These are phyloP conservation scores for Saguinus midas DNA, from an alignment of 2,113 vertebrate genomes.

Conservation along the genomic window DNA sequence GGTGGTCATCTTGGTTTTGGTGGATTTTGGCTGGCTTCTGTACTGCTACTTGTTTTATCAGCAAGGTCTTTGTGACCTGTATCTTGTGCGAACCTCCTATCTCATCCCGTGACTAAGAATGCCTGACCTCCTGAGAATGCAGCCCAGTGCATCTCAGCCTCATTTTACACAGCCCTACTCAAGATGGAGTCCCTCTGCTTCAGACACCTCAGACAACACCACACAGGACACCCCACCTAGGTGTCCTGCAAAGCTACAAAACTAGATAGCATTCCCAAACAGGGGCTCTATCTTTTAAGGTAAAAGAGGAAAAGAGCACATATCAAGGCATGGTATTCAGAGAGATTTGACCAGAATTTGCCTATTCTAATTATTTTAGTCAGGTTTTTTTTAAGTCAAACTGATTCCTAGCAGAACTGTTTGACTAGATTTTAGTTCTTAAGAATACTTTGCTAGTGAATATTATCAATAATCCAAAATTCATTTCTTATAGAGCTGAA, in stretches of 20 bases:
- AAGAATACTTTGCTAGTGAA: neutral
- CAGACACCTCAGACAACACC: too few relatives aligned
- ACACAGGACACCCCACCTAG: fast-evolving
- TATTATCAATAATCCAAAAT: neutral
- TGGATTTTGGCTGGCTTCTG: too few relatives aligned
- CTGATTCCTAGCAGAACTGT: neutral
- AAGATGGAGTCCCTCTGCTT: too few relatives aligned
- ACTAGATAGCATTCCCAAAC: neutral
- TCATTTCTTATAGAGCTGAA: neutral
- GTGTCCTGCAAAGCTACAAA: neutral
- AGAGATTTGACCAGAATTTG: neutral
- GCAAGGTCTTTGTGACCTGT: too few relatives aligned
- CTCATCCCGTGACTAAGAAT: too few relatives aligned
- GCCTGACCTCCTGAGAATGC: too few relatives aligned
- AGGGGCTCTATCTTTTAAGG: neutral
- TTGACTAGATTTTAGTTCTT: neutral
- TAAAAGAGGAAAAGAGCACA: neutral
- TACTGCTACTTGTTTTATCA: too few relatives aligned
- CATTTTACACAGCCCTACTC: too few relatives aligned
- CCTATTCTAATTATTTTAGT: neutral
- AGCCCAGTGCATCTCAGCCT: too few relatives aligned
- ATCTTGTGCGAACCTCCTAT: too few relatives aligned
- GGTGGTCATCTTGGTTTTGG: too few relatives aligned
- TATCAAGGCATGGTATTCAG: neutral
- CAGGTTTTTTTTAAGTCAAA: neutral